Evolutionary conservation across 1,140 invertebrate species (phyloP).

Genomic region (Drosophila tropicalis): DNA sequence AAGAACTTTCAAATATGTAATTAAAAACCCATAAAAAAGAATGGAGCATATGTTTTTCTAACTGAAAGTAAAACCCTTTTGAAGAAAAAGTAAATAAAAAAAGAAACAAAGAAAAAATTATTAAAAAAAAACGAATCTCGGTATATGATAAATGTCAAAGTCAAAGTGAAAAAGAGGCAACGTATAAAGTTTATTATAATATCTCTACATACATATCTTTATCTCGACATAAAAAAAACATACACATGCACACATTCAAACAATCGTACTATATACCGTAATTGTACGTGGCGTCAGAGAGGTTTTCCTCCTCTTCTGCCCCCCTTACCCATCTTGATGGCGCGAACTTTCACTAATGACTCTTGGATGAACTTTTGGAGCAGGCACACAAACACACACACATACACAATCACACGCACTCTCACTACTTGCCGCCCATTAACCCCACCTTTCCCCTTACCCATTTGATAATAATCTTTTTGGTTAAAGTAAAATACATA

Average conservation of each 20-base stretch:
- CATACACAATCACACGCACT: slow-evolving; percentile 30
- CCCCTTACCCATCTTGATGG: slow-evolving; percentile 9
- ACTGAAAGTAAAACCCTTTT: slow-evolving; percentile 9
- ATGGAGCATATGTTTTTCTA: background rate
- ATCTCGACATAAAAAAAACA: background rate
- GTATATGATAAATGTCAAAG: slow-evolving; percentile 40
- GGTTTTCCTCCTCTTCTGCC: background rate
- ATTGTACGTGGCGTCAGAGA: slow-evolving; percentile 70
- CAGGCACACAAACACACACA: slow-evolving; percentile 11
- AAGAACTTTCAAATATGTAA: slow-evolving; percentile 1
- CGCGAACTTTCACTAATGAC: slow-evolving; percentile 77
- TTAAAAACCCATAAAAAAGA: background rate
- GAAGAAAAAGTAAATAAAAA: background rate
- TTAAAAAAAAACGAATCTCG: slow-evolving; percentile 1
- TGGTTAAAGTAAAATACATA: background rate
- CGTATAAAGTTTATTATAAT: slow-evolving; percentile 25
- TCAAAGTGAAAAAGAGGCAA: slow-evolving; percentile 41
- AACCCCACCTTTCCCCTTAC: background rate
- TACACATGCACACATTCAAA: slow-evolving; percentile 16
- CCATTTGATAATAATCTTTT: background rate
- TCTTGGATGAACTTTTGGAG: slow-evolving; percentile 66
- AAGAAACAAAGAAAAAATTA: slow-evolving; percentile 6
- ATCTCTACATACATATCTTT: slow-evolving; percentile 16
- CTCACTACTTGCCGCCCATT: background rate
- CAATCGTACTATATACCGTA: slow-evolving; percentile 47